Evolutionary conservation across 2,113 vertebrate genomes (phyloP).

Genomic region (Boleophthalmus pectinirostris): DNA sequence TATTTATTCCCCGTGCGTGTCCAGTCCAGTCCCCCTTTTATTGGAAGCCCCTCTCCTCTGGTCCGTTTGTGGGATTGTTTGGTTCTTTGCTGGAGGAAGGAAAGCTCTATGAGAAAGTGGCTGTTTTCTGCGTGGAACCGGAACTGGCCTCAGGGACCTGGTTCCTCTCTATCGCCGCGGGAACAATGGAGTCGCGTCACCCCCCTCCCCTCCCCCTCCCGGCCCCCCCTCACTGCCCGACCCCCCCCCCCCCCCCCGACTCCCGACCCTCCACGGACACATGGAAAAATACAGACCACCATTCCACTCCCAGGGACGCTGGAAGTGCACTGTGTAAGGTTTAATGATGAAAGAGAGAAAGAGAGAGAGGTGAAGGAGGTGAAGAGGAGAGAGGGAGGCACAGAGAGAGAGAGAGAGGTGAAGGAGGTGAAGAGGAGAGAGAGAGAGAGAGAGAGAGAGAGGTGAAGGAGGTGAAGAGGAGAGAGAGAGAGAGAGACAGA

Average conservation of each 20-base stretch:
- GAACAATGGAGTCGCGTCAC: slow-evolving; percentile 86
- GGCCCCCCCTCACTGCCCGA: too few relatives aligned
- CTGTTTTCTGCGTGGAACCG: slow-evolving; percentile 83
- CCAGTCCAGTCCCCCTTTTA: slow-evolving; percentile 12
- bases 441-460: too few relatives aligned
- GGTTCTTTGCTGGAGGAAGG: slow-evolving; percentile 82
- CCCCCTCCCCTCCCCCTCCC: slow-evolving; percentile 67
- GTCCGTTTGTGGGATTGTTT: slow-evolving; percentile 80
- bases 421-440: too few relatives aligned
- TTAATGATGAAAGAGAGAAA: slow-evolving; percentile 23
- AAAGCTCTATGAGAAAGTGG: slow-evolving; percentile 86
- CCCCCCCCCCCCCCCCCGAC: too few relatives aligned
- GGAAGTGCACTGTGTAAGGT: too few relatives aligned
- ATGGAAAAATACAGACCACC: slow-evolving; percentile 84
- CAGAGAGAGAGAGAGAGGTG: too few relatives aligned
- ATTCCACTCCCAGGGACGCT: too few relatives aligned
- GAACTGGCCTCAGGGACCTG: slow-evolving; percentile 84
- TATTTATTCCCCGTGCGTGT: too few relatives aligned
- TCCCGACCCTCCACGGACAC: slow-evolving; percentile 80
- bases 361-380: slow-evolving; percentile 49
- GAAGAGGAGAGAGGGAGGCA: slow-evolving; percentile 22
- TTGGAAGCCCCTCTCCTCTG: slow-evolving; percentile 35
- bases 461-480: too few relatives aligned
- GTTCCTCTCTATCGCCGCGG: slow-evolving; percentile 81
- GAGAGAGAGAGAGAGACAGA: too few relatives aligned